A percentile compares a stretch with the other conserved stretches of the same genome.
phyloP scores from a whole-genome alignment of 2,888 invertebrate species.

The Limnephilus lunatus region DNA sequence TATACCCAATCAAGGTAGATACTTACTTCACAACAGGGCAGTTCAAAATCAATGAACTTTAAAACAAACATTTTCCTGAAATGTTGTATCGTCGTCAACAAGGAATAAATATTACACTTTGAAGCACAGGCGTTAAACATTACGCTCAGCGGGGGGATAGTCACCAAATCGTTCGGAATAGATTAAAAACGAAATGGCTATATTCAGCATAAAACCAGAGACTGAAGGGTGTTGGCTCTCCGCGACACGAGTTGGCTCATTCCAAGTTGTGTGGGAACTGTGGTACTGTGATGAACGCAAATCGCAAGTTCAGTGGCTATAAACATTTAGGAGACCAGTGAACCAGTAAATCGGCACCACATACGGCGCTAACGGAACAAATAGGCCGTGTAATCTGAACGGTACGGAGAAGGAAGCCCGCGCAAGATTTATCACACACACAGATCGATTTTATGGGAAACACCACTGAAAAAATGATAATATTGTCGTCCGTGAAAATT shows the following conservation, averaged over 20 bases:
- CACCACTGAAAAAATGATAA: neutral
- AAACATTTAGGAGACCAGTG: slow-evolving; percentile 52
- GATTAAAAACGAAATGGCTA: neutral
- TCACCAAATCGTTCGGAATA: neutral
- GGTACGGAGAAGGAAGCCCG: neutral
- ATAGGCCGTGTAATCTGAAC: slow-evolving; percentile 30
- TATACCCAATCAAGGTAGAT: neutral
- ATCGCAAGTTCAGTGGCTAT: slow-evolving; percentile 44
- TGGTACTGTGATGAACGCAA: slow-evolving; percentile 15
- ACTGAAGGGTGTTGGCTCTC: neutral
- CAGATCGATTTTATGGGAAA: slow-evolving; percentile 2
- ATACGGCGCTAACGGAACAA: slow-evolving; percentile 20
- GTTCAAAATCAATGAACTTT: neutral
- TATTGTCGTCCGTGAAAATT: too few relatives aligned
- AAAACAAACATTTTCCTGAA: neutral
- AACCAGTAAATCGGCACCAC: slow-evolving; percentile 44
- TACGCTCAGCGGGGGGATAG: neutral
- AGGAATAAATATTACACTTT: neutral
- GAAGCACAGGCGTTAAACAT: neutral
- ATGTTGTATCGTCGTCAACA: neutral
- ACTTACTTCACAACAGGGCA: neutral
- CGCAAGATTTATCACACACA: neutral
- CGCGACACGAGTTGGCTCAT: neutral
- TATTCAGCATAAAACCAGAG: neutral
- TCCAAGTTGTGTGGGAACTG: neutral